Base-by-base conservation (phyloP, 2,113 vertebrate genomes). In the Miniopterus natalensis region DNA sequence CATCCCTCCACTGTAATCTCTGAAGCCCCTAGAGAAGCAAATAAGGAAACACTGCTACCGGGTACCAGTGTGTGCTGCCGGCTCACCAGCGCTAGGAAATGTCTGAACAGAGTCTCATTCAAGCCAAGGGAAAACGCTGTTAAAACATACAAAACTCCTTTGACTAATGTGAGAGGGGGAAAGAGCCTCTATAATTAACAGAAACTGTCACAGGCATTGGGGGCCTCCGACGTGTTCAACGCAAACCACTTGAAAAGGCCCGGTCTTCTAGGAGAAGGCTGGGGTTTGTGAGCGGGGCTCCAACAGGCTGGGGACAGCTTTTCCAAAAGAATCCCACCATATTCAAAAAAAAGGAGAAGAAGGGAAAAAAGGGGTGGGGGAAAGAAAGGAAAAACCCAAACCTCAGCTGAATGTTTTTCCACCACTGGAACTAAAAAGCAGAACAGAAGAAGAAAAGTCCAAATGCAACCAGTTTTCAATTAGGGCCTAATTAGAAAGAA, bases 141-240 rank as follows among this genome's bases (percentile, higher is more conserved):
- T 98, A 98, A 98, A 98, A 98, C 98, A 98, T 97, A 99, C 98
- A 99, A 98, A 98, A 99, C 98, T 98, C 98, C 98, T 98, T 98
- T 99, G 98, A 99, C 98, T 98, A 98, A 98, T 98, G 98, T 98
- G 98, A 94, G 98, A 98, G 98, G 96, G 98, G 98, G 97, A 99
- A 98, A 98, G 98, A 98, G 98, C 98, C 98, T 98, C 99, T 99
- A 98, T 99, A 99, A 99, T 99, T 99, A 99, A 98, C 98, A 99
- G 98, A 98, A 98, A 99, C 98, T 98, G 98, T 98, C 98, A 98
- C 98, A 99, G 98, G 98, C 98, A 98, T 97, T 98, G 95, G 97
- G 98, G 98, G 98, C 98, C 98, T 98, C 98, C 98, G 95, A 98
- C 94, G 97, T 98, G 99, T 98, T 98, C 98, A 97, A 96, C 86